These are phyloP conservation scores for Corythoichthys intestinalis DNA, from an alignment of 2,113 vertebrate species.

Conservation along the genomic window DNA sequence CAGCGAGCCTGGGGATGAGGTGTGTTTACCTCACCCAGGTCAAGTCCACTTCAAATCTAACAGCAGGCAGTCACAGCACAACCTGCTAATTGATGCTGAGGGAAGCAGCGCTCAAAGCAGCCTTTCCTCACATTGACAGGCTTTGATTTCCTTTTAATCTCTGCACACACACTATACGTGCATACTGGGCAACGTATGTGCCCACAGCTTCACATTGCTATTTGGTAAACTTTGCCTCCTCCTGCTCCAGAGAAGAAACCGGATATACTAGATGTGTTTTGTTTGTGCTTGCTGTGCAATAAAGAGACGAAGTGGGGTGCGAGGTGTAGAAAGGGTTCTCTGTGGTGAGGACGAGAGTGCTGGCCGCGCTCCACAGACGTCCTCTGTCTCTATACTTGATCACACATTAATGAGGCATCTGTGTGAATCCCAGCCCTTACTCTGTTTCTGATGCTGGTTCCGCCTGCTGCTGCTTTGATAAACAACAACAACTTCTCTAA, in stretches of 20 bases:
- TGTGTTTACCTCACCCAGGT: slow-evolving; percentile 62
- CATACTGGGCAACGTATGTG: slow-evolving; percentile 11
- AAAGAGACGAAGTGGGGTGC: slow-evolving; percentile 61
- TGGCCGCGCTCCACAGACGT: slow-evolving; percentile 66
- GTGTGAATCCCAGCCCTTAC: slow-evolving; percentile 52
- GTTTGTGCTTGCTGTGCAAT: slow-evolving; percentile 43
- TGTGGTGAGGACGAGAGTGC: slow-evolving; percentile 60
- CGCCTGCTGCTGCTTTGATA: slow-evolving; percentile 36
- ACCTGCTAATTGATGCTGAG: slow-evolving; percentile 71
- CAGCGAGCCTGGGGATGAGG: slow-evolving; percentile 45
- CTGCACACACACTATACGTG: slow-evolving; percentile 14
- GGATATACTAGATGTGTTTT: slow-evolving; percentile 70
- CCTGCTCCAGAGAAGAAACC: slow-evolving; percentile 41
- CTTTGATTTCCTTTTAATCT: slow-evolving; percentile 56
- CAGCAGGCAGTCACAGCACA: slow-evolving; percentile 60
- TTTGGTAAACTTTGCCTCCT: slow-evolving; percentile 30
- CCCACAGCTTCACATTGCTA: slow-evolving; percentile 27
- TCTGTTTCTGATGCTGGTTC: slow-evolving; percentile 48
- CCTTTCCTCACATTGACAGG: slow-evolving; percentile 57
- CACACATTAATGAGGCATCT: slow-evolving; percentile 68
- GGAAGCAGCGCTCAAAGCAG: slow-evolving; percentile 60
- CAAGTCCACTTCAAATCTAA: slow-evolving; percentile 56
- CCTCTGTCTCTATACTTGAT: slow-evolving; percentile 69
- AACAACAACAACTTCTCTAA: slow-evolving; percentile 55
- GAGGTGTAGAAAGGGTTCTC: slow-evolving; percentile 64